Evolutionary conservation across 2,888 invertebrate genomes (phyloP).

Genomic region (Dione vanillae): DNA sequence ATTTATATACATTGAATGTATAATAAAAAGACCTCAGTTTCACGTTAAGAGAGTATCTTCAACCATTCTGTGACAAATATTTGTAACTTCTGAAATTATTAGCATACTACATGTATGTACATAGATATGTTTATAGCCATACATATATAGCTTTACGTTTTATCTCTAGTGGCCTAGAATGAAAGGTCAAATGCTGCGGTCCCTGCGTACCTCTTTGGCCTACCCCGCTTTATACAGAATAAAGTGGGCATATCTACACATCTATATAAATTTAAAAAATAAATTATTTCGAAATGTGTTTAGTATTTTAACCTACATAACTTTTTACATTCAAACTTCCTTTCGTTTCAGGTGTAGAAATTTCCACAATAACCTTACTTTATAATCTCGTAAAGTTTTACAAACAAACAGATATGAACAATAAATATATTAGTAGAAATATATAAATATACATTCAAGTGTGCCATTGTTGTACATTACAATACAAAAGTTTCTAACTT

Average conservation of each 20-base stretch:
- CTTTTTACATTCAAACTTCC: neutral
- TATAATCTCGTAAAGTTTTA: constrained; percentile 10
- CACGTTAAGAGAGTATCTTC: too few relatives aligned
- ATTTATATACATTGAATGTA: too few relatives aligned
- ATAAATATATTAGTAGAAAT: constrained; percentile 23
- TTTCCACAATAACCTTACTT: constrained; percentile 4
- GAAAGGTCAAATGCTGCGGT: too few relatives aligned
- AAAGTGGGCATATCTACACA: neutral
- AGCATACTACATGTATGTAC: too few relatives aligned
- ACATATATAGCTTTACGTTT: too few relatives aligned
- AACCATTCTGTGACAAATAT: too few relatives aligned
- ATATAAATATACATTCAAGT: constrained; percentile 32
- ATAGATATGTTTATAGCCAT: too few relatives aligned
- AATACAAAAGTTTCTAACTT: constrained; percentile 40
- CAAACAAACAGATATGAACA: constrained; percentile 18
- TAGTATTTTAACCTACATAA: neutral
- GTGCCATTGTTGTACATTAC: constrained; percentile 34
- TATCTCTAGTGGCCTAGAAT: too few relatives aligned
- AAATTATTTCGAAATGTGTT: neutral
- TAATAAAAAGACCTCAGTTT: too few relatives aligned
- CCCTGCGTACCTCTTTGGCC: too few relatives aligned
- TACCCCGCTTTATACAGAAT: too few relatives aligned
- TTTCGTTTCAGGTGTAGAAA: neutral
- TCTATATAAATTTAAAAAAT: neutral
- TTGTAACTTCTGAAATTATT: too few relatives aligned